phyloP scores from a whole-genome alignment of 1,140 invertebrate genomes.

The Bombus pyrosoma region DNA sequence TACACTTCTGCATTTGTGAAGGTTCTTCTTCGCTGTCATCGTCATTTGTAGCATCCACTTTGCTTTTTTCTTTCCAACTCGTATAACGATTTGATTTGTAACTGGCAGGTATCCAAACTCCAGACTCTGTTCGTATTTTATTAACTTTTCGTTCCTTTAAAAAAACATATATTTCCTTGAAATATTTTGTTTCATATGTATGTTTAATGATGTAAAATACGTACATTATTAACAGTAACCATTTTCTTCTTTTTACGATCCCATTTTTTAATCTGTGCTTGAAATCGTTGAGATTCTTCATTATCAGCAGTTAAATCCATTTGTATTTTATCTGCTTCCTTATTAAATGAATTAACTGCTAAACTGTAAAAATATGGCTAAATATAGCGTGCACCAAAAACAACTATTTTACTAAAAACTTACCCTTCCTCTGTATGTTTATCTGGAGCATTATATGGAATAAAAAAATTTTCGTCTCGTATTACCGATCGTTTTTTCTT shows the following conservation, averaged over 20 bases:
- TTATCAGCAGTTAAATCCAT: slow-evolving; percentile 93
- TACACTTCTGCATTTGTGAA: slow-evolving; percentile 68
- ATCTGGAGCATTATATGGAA: slow-evolving; percentile 93
- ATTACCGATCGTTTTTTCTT: slow-evolving; percentile 83
- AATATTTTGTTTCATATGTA: slow-evolving; percentile 15
- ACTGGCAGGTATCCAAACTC: slow-evolving; percentile 95
- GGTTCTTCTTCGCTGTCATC: slow-evolving; percentile 84
- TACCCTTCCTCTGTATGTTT: slow-evolving; percentile 94
- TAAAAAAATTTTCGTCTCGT: slow-evolving; percentile 90
- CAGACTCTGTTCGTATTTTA: slow-evolving; percentile 97
- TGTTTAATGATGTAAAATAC: slow-evolving; percentile 45
- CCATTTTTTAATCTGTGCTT: slow-evolving; percentile 88
- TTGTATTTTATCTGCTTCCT: slow-evolving; percentile 88
- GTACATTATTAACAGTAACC: slow-evolving; percentile 87
- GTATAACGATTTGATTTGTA: slow-evolving; percentile 96
- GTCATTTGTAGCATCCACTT: slow-evolving; percentile 85
- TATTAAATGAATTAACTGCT: slow-evolving; percentile 89
- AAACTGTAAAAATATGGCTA: slow-evolving; percentile 82
- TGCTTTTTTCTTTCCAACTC: slow-evolving; percentile 93
- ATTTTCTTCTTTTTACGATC: slow-evolving; percentile 97
- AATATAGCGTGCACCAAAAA: not conserved
- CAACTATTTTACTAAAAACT: slow-evolving; percentile 51
- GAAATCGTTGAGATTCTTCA: slow-evolving; percentile 85
- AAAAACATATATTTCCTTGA: slow-evolving; percentile 51
- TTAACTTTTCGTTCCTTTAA: slow-evolving; percentile 84